Base-by-base conservation (phyloP, 2,113 vertebrate species). In the Chaenocephalus aceratus region DNA sequence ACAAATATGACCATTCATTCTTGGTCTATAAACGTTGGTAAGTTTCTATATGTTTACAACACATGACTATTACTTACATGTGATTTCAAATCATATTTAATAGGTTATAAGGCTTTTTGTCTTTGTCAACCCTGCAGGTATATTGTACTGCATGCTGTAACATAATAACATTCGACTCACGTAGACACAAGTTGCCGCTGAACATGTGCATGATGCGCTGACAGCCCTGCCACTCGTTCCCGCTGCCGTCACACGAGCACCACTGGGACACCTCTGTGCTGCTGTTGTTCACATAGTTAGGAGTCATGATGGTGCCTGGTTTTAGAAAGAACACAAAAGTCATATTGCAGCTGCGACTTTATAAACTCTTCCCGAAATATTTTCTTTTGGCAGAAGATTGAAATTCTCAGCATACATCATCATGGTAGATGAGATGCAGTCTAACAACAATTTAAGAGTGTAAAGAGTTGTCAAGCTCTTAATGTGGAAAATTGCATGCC, bases 221-320 rank as follows among this genome's bases (percentile, higher is more conserved):
- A 67, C 98, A 99, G 65, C 96, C 94, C 70, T 97, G 96, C 92
- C 96, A 96, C 81, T 96, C 94, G 64, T 99, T 99, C 74, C 97
- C 98, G 5, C 97, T 99, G 91, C 96, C 97, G 52, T 96, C 95
- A 83, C 98, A 99, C 0, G 95, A 95, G 71, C 98, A 99, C 96
- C 97, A 98, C 92, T 98, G 94, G 45, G 97, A 96, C 78, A 98
- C 95, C 6, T 96, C 96, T 52, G 92, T 93, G 16, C 96, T 99
- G 94, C 95, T 93, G 85, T 96, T 98, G 87, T 95, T 97, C 90
- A 98, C 82, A 3, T 98, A 99, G 94, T 99, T 99, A 56, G 98
- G 98, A 71, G 98, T 99, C 96, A 99, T 97, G 72, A 95, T 94
- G 9, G 98, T 99, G 21, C 98, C 98, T 99, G 88, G 61, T 23